A percentile compares a stretch with the other conserved stretches of the same genome.
phyloP scores from a whole-genome alignment of 2,113 vertebrate species.

The Entelurus aequoreus region DNA sequence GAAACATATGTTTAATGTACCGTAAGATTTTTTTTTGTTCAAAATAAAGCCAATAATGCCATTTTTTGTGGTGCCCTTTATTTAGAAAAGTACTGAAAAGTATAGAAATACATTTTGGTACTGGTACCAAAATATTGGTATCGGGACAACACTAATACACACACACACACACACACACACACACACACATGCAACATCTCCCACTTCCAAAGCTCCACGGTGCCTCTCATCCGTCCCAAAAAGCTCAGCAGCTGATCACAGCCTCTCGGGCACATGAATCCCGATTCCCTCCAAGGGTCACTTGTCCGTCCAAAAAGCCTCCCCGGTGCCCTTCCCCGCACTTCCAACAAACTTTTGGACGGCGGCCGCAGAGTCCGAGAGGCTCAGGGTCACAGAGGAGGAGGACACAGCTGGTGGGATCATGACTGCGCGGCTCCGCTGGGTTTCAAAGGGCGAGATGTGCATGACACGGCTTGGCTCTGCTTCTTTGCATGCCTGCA shows the following conservation, averaged over 20 bases:
- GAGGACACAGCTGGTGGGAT: conserved; percentile 22
- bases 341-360: conserved; percentile 18
- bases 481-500: conserved; percentile 25
- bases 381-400: conserved; percentile 27
- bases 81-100: no score
- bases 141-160: no score
- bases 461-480: conserved; percentile 19
- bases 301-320: conserved; percentile 36
- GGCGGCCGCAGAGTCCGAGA: conserved; percentile 19
- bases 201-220: conserved; percentile 7
- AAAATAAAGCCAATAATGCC: no score
- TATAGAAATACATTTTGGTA: no score
- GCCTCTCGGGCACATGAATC: conserved; percentile 40
- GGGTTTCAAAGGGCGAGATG: conserved; percentile 24
- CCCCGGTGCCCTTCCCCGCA: conserved; percentile 16
- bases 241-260: conserved; percentile 40
- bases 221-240: conserved; percentile 22
- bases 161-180: no score
- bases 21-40: no score
- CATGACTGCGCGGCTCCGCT: conserved; percentile 15
- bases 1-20: no score
- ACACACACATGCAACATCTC: background rate
- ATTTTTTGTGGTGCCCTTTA: no score
- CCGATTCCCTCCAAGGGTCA: conserved; percentile 44
- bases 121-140: no score